Base-by-base conservation (phyloP, 1,140 invertebrate genomes). In the Cheumatopsyche charites region DNA sequence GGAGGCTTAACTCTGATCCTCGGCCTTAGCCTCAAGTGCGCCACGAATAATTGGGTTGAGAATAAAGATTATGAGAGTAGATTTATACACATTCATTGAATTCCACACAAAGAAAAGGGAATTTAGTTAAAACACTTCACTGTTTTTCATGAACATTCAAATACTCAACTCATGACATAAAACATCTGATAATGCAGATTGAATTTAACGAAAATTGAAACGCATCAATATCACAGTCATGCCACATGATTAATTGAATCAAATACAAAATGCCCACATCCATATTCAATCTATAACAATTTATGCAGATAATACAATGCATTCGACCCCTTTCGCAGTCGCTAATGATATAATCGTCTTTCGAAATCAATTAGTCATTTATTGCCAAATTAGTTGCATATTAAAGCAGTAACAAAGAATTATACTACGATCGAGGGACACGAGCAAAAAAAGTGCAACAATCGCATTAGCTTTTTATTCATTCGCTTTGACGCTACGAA, bases 11-110 rank as follows among this genome's bases (percentile, higher is more conserved):
- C 19, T 42, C 55, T 76, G 75, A 76, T 76, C 75, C 75, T 55
- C 23, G 49, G 75, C 55, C 70, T 76, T 69, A 72, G 43, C 63
- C 72, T 73, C 63, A 68, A 75, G 74, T 73, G 63, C 71, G 52
- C 70, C 29, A 43, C 75, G 72, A 76, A 76, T 76, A 76, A 76
- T 76, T 76, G 75, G 75, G 62, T 76, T 63, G 75, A 73, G 72
- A 58, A 71, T 73, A 72, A 72, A 76, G 75, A 76, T 75, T 75
- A 75, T 52, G 67, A 71, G 52, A 45, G 52, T 65, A 70, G 70
- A 65, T 66, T 71, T 70, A 74, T 75, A 67, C 41, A 72, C 67
- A 72, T 68, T 68, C 66, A 58, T 52, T 68, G 66, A 36, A 68
- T 23, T 66, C 63, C 47, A 21, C 15, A 45, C 29, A 42, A 66